These are phyloP conservation scores for Mormyrus proboscirostris DNA, from an alignment of 2,797 vertebrate species.

Conservation along the genomic window DNA sequence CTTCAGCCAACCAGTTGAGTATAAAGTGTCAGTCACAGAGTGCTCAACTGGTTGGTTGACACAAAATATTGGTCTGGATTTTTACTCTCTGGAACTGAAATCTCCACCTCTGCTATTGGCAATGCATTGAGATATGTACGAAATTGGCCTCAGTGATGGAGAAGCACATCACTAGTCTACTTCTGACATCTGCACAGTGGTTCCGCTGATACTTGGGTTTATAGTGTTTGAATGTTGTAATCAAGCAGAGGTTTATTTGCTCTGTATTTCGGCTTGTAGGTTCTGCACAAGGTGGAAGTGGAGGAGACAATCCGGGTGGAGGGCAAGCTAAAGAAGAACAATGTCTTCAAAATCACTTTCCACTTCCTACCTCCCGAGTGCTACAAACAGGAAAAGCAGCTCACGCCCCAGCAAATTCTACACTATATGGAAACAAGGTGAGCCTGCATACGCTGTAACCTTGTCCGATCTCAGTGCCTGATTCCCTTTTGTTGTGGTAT, in stretches of 20 bases:
- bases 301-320: conserved; percentile 66
- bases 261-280: conserved; percentile 52
- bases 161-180: not conserved
- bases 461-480: not conserved
- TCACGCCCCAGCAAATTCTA: conserved; percentile 74
- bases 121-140: not conserved
- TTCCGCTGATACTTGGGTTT: not conserved
- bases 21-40: not conserved
- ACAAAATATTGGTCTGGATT: not conserved
- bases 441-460: not conserved
- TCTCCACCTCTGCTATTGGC: not conserved
- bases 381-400: conserved; percentile 76
- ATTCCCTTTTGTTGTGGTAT: not conserved
- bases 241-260: not conserved
- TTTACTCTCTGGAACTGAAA: not conserved
- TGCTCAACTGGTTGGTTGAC: not conserved
- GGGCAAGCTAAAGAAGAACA: conserved; percentile 51
- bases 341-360: conserved; percentile 72
- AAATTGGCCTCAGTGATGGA: not conserved
- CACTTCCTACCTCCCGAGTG: conserved; percentile 69
- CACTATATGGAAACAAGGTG: conserved; percentile 82
- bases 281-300: conserved; percentile 81
- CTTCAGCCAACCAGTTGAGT: not conserved
- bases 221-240: not conserved
- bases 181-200: not conserved